A percentile compares a stretch with the other conserved stretches of the same genome.
These are phyloP conservation scores for Cenopis cana DNA, from an alignment of 2,888 invertebrate species.

Conservation along the genomic window DNA sequence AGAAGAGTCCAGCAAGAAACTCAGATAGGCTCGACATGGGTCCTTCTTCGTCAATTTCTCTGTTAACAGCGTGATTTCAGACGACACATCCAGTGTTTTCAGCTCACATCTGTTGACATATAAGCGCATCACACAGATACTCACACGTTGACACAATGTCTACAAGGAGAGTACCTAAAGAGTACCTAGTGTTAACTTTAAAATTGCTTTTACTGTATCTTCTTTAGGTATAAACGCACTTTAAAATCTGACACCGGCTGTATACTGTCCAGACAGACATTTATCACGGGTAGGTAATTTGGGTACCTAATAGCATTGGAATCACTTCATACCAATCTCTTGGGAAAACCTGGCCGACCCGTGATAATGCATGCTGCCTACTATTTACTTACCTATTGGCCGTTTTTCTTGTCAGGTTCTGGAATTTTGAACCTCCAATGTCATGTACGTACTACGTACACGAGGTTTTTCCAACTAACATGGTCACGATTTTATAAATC, in stretches of 20 bases:
- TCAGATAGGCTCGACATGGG: too few species aligned
- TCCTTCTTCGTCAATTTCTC: too few species aligned
- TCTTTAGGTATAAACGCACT: not conserved
- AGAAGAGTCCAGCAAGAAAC: too few species aligned
- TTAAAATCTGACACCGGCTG: not conserved
- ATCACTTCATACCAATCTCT: not conserved
- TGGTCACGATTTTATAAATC: not conserved
- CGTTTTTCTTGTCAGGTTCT: not conserved
- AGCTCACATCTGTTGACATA: too few species aligned
- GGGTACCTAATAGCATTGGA: not conserved
- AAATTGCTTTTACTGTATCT: not conserved
- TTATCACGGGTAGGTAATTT: not conserved
- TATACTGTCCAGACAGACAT: not conserved
- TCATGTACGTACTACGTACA: not conserved
- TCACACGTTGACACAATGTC: too few species aligned
- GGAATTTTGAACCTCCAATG: not conserved
- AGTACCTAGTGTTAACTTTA: too few species aligned
- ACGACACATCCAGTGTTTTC: too few species aligned
- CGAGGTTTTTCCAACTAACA: not conserved
- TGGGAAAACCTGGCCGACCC: not conserved
- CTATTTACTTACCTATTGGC: not conserved
- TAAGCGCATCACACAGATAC: too few species aligned
- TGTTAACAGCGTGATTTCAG: too few species aligned
- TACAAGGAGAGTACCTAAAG: too few species aligned
- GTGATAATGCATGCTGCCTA: not conserved